Percentiles rank a stretch among this genome's conserved stretches.
phyloP scores from a whole-genome alignment of 2,797 vertebrate species.

The Sebastes hubbsi region DNA sequence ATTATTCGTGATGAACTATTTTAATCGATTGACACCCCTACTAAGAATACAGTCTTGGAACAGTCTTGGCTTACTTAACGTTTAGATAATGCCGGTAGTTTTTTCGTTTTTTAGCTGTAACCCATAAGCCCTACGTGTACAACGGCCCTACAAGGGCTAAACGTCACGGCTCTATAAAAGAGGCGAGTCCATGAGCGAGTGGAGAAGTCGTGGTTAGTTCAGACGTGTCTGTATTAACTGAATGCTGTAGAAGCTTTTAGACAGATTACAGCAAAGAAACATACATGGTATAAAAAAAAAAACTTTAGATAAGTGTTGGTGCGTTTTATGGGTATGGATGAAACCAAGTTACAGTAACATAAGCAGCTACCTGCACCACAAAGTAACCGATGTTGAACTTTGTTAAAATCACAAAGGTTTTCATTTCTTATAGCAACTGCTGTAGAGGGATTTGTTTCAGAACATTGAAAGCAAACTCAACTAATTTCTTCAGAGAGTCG shows the following conservation, averaged over 20 bases:
- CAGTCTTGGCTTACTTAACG: not conserved
- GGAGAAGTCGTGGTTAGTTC: fast-evolving
- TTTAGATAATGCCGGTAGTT: not conserved
- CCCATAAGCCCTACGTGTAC: not conserved
- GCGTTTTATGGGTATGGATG: not conserved
- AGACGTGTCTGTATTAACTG: not conserved
- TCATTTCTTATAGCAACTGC: not conserved
- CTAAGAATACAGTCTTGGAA: not conserved
- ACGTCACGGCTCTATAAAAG: not conserved
- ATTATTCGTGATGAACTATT: too few species aligned
- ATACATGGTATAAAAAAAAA: fast-evolving
- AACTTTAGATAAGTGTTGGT: not conserved
- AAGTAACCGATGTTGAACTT: too few species aligned
- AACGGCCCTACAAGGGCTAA: not conserved
- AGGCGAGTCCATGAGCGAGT: not conserved
- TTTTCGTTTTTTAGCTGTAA: not conserved
- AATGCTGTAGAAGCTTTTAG: not conserved
- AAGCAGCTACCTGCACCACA: too few species aligned
- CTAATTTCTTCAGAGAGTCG: not conserved
- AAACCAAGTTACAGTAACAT: too few species aligned
- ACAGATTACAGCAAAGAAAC: not conserved
- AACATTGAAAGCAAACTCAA: not conserved
- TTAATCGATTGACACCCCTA: not conserved
- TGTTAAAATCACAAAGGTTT: not conserved
- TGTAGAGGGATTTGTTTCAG: not conserved